Base-by-base conservation (phyloP, 2,888 invertebrate species). In the Uloborus plumipes region DNA sequence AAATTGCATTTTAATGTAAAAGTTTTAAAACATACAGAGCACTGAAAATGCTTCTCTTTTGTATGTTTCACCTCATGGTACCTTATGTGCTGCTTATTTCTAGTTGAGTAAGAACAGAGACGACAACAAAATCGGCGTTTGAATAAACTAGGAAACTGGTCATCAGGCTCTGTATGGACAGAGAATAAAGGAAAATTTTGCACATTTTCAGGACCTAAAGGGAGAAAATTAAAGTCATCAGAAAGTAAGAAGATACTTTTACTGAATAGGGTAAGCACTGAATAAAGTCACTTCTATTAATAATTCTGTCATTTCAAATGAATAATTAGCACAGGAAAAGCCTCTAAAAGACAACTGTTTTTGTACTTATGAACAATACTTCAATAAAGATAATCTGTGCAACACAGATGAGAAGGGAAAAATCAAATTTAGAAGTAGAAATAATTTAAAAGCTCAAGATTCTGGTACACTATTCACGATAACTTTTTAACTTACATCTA, bases 61-160 rank as follows among this genome's bases (percentile, higher is more conserved):
- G 72, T 72, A 72, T 72, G 72, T 31, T 61, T 72, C 11, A 72
- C 62, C 18, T 51, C 47, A 51, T 72, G 72, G 31, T 61, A 50
- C n/a, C 18, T 61, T 18, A 72, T 22, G 26, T 72, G 61, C 14
- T 50, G 22, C 1, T 14, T n/a, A 16, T 61, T 72, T 20, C 49
- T 22, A 13, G 72, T 62, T 15, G 50, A 26, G 26, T 72, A 72
- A 13, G 72, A 49, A 62, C 72, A 72, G 26, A 62, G n/a, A 18
- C 16, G 20, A 18, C 72, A 72, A 20, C 59, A 59, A 9, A 59
- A 59, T 2, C 22, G 18, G 20, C 59, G 59, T 39, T 39, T 39
- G 39, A 39, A 11, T 39, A 9, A 39, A 39, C 7, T 9, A 11
- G 39, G 39, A 39, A 39, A 39, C 39, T 39, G 39, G 9, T 39